phyloP scores from a whole-genome alignment of 2,797 vertebrate species.

The Huso huso region DNA sequence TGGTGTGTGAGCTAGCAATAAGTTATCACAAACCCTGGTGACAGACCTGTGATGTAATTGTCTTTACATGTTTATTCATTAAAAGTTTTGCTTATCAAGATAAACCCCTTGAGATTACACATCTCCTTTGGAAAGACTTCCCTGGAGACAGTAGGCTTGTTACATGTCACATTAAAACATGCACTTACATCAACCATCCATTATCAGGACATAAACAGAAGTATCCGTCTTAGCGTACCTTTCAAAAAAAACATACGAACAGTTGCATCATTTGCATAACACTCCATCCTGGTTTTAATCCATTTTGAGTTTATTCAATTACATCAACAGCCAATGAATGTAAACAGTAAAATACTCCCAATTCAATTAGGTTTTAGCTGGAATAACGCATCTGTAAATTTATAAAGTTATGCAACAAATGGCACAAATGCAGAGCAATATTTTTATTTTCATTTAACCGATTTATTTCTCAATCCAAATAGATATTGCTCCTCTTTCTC shows the following conservation, averaged over 20 bases:
- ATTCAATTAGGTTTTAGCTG: too few species aligned
- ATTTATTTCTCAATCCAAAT: too few species aligned
- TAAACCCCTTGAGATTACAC: not conserved
- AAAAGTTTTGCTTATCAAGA: constrained; percentile 5
- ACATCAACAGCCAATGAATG: too few species aligned
- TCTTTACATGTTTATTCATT: not conserved
- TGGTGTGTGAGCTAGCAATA: not conserved
- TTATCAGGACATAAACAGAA: constrained; percentile 3
- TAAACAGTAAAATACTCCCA: too few species aligned
- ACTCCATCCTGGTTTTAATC: not conserved
- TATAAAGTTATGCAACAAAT: too few species aligned
- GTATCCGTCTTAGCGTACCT: not conserved
- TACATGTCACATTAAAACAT: constrained; percentile 5
- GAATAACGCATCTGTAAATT: too few species aligned
- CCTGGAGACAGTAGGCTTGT: not conserved
- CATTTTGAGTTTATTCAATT: too few species aligned
- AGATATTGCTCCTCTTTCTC: too few species aligned
- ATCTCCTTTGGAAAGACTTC: not conserved
- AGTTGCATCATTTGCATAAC: not conserved
- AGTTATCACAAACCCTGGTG: not conserved
- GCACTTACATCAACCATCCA: not conserved
- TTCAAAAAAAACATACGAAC: not conserved
- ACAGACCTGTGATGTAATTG: constrained; percentile 2
- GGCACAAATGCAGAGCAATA: too few species aligned
- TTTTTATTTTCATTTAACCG: too few species aligned